Conservation (phyloP, 2,888 invertebrate species). For the Athalia circularis region DNA sequence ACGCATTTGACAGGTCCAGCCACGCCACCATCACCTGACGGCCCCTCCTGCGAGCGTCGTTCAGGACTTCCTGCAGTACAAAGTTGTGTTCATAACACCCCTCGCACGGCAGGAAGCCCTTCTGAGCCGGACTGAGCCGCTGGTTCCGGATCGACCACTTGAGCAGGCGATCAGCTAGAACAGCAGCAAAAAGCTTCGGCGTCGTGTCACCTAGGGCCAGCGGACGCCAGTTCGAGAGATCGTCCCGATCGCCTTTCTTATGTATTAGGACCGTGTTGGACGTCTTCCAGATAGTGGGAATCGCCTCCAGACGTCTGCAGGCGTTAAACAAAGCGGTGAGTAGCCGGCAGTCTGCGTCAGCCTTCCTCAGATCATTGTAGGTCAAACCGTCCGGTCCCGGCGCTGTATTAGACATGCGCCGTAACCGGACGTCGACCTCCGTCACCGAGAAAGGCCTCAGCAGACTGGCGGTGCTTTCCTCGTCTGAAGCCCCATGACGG, state of each 20-base stretch:
- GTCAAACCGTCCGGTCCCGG: slow-evolving; percentile 51
- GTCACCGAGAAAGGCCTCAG: slow-evolving; percentile 16
- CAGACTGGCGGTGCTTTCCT: slow-evolving; percentile 20
- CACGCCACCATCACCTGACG: slow-evolving; percentile 47
- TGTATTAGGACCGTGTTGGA: slow-evolving; percentile 50
- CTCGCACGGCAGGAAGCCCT: slow-evolving; percentile 64
- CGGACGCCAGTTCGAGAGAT: slow-evolving; percentile 63
- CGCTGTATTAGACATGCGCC: background rate
- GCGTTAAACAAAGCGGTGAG: slow-evolving; percentile 51
- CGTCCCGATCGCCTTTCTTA: slow-evolving; percentile 50
- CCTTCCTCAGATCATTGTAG: slow-evolving; percentile 50
- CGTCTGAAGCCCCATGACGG: background rate
- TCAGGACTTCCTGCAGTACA: slow-evolving; percentile 56
- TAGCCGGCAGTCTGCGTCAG: slow-evolving; percentile 51
- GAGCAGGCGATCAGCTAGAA: slow-evolving; percentile 49
- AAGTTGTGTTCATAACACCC: slow-evolving; percentile 64
- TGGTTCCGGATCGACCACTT: slow-evolving; percentile 51
- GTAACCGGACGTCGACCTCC: slow-evolving; percentile 21
- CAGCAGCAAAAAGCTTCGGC: slow-evolving; percentile 56
- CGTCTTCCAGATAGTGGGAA: slow-evolving; percentile 50
- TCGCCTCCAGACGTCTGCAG: slow-evolving; percentile 47
- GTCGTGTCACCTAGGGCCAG: slow-evolving; percentile 59
- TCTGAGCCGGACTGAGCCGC: slow-evolving; percentile 57
- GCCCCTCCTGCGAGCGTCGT: slow-evolving; percentile 53
- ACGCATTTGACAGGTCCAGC: slow-evolving; percentile 66